A percentile compares a stretch with the other conserved stretches of the same genome.
Evolutionary conservation across 2,113 vertebrate species (phyloP).

Genomic region (Grantiella picta): DNA sequence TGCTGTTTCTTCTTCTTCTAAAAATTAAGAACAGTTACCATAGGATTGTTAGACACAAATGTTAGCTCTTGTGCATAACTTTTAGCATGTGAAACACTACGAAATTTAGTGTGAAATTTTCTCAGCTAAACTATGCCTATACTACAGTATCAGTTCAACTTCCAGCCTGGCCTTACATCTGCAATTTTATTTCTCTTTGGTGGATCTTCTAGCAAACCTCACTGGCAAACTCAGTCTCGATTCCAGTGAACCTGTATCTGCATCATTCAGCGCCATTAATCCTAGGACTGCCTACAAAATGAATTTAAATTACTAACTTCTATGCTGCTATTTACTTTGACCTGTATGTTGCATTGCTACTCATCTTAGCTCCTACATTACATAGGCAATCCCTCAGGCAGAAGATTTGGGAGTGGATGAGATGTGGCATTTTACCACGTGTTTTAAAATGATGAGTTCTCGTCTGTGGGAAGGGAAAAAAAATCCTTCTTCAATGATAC

Average conservation of each 20-base stretch:
- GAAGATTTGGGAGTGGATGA: neutral
- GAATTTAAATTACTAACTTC: neutral
- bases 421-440: neutral
- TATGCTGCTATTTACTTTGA: neutral
- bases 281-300: neutral
- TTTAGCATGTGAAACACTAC: neutral
- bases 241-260: neutral
- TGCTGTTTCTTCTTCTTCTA: neutral
- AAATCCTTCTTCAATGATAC: neutral
- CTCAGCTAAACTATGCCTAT: neutral
- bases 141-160: neutral
- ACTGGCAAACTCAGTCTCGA: neutral
- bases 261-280: neutral
- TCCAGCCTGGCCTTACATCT: neutral
- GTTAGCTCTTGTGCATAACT: neutral
- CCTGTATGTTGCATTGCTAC: neutral
- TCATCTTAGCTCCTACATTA: neutral
- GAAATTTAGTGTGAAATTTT: neutral
- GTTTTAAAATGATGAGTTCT: neutral
- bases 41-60: neutral
- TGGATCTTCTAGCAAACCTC: neutral
- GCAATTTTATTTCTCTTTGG: neutral
- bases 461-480: neutral
- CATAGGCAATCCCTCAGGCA: neutral
- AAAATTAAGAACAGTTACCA: neutral